Evolutionary conservation across 1,140 invertebrate genomes (phyloP).

Genomic region (Hormaphis cornu): DNA sequence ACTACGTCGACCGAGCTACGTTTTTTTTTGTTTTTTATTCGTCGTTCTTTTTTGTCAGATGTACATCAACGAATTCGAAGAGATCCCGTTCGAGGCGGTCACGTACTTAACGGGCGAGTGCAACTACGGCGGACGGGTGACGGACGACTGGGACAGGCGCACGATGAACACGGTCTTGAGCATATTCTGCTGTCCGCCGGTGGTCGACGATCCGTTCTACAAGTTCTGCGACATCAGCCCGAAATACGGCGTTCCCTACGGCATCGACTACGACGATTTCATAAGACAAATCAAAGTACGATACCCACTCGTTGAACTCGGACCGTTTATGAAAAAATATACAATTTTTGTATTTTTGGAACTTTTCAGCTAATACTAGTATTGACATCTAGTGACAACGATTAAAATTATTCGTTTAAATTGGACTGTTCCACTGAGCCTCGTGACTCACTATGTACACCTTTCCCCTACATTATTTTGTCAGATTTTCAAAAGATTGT

Average conservation of each 20-base stretch:
- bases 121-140: slow-evolving; percentile 91
- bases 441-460: too few species aligned
- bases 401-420: too few species aligned
- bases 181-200: slow-evolving; percentile 64
- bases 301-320: too few species aligned
- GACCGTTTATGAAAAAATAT: too few species aligned
- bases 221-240: slow-evolving; percentile 49
- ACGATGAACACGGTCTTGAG: slow-evolving; percentile 72
- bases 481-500: too few species aligned
- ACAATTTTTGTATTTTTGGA: too few species aligned
- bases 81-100: slow-evolving; percentile 74
- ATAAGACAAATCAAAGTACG: slow-evolving; percentile 55
- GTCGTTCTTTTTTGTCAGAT: slow-evolving; percentile 37
- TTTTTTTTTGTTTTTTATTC: too few species aligned
- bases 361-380: too few species aligned
- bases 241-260: slow-evolving; percentile 54
- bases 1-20: too few species aligned
- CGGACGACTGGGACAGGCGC: slow-evolving; percentile 83
- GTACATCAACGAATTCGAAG: slow-evolving; percentile 41
- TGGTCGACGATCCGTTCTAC: slow-evolving; percentile 55
- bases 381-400: too few species aligned
- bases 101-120: slow-evolving; percentile 87
- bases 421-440: too few species aligned
- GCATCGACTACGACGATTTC: slow-evolving; percentile 58
- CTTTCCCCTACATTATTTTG: too few species aligned